phyloP scores from a whole-genome alignment of 2,888 invertebrate genomes.

The Pristionchus entomophagus region DNA sequence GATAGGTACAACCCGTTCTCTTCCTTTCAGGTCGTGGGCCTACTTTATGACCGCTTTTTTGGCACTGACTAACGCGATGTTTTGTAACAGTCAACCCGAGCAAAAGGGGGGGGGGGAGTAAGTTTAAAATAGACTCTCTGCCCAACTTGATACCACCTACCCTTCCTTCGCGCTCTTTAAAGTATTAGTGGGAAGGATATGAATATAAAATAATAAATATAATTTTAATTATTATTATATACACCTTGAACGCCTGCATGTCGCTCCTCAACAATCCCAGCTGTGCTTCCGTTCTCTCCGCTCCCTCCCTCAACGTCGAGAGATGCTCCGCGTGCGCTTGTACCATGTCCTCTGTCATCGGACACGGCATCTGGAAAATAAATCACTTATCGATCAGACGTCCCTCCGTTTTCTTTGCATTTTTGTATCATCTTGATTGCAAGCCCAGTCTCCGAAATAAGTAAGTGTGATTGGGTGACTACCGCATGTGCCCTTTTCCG shows the following conservation, averaged over 20 bases:
- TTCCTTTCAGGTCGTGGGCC: no score
- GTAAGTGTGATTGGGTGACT: neutral
- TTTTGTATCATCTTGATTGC: no score
- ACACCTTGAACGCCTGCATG: slow-evolving; percentile 96
- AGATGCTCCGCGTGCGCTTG: slow-evolving; percentile 93
- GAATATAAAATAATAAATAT: neutral
- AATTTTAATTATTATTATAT: neutral
- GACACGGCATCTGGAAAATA: slow-evolving; percentile 87
- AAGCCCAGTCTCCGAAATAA: no score
- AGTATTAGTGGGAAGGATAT: neutral
- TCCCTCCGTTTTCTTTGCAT: no score
- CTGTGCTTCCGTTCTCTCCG: slow-evolving; percentile 92
- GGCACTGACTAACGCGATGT: no score
- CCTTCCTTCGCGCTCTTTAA: no score
- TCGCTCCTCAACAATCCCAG: slow-evolving; percentile 94
- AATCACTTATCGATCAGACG: neutral
- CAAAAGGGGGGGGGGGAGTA: no score
- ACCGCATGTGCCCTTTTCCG: neutral
- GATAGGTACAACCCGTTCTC: no score
- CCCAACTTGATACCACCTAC: no score
- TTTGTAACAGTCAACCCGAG: no score
- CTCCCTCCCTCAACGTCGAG: slow-evolving; percentile 88
- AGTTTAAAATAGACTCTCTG: no score
- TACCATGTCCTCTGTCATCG: slow-evolving; percentile 96
- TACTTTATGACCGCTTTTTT: no score